Base-by-base conservation (phyloP, 2,888 invertebrate species). In the Charanyca ferruginea region DNA sequence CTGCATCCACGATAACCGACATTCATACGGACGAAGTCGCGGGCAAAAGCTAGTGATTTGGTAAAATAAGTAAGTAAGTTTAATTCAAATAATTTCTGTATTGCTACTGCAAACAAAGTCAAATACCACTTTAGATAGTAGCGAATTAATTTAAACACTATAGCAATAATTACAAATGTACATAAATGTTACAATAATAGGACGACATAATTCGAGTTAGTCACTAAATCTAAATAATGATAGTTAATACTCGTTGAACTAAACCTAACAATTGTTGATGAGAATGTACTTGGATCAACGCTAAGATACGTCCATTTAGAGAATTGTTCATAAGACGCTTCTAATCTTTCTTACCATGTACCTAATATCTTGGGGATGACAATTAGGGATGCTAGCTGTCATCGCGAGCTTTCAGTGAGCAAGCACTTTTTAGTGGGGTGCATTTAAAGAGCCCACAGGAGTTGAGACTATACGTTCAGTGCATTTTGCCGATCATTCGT, bases 381-480 rank as follows among this genome's bases (percentile, higher is more conserved):
- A 77, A 59, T 58, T 47, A 58, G 13, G 45, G 23, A 70, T 58
- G 45, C 35, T 11, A 13, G 18, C 22, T 58, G 77, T 77, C 72
- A 66, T 22, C 67, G 7, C 20, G 22, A 48, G 32, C 45, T 70
- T 52, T 44, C 8, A 38, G 28, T 9, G n/a, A n/a, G n/a, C n/a
- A 2, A 11, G 20, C 23, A 52, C 8, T 6, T 53, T 22, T 20
- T 9, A 22, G 11, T 18, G 13, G 5, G 38, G 3, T 7, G 35
- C 51, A 49, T 35, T 48, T 2, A 5, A 22, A 20, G n/a, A 23
- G n/a, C 22, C 32, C 13, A 42, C 42, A 44, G 8, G 9, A 23
- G 52, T 51, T 16, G 3, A 35, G 28, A 20, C 18, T 4, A 23
- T 35, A 3, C 13, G 32, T n/a, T 62, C 8, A 32, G 20, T 8